phyloP scores from a whole-genome alignment of 2,113 vertebrate genomes.

The Riparia riparia region DNA sequence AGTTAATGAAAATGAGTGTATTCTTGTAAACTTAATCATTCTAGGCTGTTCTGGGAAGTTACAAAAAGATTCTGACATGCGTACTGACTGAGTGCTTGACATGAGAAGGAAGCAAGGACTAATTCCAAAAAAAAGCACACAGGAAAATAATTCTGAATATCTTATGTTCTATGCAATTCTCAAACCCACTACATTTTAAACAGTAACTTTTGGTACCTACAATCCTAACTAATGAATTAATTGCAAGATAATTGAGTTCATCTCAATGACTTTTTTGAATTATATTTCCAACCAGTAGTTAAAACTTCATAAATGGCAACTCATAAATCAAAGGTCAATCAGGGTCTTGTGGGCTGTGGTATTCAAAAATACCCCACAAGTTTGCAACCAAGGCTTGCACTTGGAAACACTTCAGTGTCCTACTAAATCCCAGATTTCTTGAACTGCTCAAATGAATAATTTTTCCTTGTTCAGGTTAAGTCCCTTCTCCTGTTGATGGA shows the following conservation, averaged over 20 bases:
- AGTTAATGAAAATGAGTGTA: background rate
- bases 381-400: background rate
- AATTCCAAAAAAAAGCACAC: background rate
- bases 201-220: background rate
- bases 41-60: background rate
- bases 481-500: background rate
- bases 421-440: background rate
- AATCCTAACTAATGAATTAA: background rate
- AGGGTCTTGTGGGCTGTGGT: background rate
- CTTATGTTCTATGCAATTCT: background rate
- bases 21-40: background rate
- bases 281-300: background rate
- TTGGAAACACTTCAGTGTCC: background rate
- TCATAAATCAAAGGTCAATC: background rate
- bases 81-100: background rate
- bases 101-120: background rate
- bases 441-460: background rate
- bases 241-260: background rate
- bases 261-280: background rate
- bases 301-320: background rate
- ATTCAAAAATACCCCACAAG: background rate
- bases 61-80: background rate
- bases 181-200: background rate
- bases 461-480: background rate
- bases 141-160: background rate